Conservation (phyloP, 2,888 invertebrate genomes). For the Scaptomyza cyrtandrae region DNA sequence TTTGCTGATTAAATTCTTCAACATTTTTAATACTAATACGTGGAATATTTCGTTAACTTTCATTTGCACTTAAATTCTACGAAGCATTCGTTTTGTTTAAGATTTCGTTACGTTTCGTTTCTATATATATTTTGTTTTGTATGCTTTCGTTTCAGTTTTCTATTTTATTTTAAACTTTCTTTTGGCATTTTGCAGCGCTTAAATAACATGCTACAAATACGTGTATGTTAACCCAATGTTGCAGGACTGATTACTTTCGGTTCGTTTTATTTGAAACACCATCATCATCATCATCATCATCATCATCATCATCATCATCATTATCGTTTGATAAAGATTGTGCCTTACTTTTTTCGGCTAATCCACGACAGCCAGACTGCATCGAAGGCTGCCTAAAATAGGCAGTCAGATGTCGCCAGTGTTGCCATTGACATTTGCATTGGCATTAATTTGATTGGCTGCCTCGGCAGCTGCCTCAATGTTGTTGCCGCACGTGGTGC, state of each 20-base stretch:
- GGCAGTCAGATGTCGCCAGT: conserved; percentile 83
- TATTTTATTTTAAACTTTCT: conserved; percentile 22
- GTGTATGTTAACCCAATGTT: conserved; percentile 77
- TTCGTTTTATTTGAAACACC: conserved; percentile 43
- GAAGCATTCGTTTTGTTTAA: conserved; percentile 61
- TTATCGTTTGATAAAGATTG: conserved; percentile 34
- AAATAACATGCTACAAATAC: conserved; percentile 70
- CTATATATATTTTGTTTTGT: background rate
- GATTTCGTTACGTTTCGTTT: conserved; percentile 37
- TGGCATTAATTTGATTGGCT: conserved; percentile 64
- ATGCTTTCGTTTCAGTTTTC: conserved; percentile 27
- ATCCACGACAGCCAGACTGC: conserved; percentile 70
- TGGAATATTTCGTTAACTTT: conserved; percentile 76
- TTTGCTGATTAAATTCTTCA: conserved; percentile 8
- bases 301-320: no score
- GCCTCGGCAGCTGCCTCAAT: conserved; percentile 26
- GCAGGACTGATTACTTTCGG: conserved; percentile 70
- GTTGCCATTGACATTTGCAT: conserved; percentile 50
- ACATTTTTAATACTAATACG: conserved; percentile 62
- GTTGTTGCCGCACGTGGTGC: conserved; percentile 48
- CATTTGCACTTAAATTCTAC: conserved; percentile 74
- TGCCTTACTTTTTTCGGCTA: conserved; percentile 47
- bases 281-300: background rate
- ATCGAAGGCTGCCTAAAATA: conserved; percentile 83
- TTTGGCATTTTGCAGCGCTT: conserved; percentile 27